Evolutionary conservation across 2,797 vertebrate genomes (phyloP), one percentile per base, ranked within the genome.

Genomic region (Aphelocoma californica): DNA sequence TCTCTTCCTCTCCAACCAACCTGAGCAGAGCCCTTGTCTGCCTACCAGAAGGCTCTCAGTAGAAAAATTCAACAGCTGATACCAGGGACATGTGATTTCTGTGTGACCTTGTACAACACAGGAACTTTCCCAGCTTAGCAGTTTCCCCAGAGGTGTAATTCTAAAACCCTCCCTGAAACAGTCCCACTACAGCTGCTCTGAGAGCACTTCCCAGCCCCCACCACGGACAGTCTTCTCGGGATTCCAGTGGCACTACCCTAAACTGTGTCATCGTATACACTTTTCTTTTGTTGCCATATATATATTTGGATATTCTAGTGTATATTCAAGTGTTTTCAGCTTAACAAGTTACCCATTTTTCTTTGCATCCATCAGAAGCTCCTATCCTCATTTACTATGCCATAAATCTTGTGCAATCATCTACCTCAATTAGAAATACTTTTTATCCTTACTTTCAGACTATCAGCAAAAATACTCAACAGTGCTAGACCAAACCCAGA

Each of bases 141-240:
- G 78, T 87, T 94, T 92, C 81, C 81, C 89, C 81, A 89, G 84
- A 89, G 71, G 74, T 93, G 81, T 69, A 77, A 73, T 79, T 82
- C 44, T 44, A 85, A 92, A 95, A 56, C 32, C 51, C 5, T 26
- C 14, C 14, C 60, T 85, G 78, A 89, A 95, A 84, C 18, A 81
- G 36, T 20, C 54, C 20, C 51, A 14, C 26, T 54, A 18, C 69
- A 71, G 57, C 82, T 90, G 70, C 56, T 92, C 38, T 47, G 40
- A 71, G 73, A 61, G 62, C 25, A 29, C n/a, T 94, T 92, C 62
- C 50, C 66, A 65, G 34, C 31, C 23, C 28, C 38, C 42, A 56
- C 9, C 16, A 24, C 3, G 31, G 29, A 28, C n/a, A 23, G 73
- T 89, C 18, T 47, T 57, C 34, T 47, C 56, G 44, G 21, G 69